These are phyloP conservation scores for Troilus luridus DNA, from an alignment of 2,888 invertebrate genomes.

Conservation along the genomic window DNA sequence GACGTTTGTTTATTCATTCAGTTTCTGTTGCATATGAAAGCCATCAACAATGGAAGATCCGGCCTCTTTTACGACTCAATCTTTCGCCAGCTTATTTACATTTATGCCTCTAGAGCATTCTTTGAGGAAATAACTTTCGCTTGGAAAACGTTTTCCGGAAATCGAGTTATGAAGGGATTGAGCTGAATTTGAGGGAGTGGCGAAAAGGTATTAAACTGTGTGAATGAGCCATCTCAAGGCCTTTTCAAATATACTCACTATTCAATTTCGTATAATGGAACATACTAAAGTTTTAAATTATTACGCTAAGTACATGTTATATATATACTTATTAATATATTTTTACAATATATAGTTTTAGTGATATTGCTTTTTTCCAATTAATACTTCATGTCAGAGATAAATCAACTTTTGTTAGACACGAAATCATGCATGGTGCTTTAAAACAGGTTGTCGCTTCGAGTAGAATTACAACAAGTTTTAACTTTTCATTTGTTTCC, in stretches of 20 bases:
- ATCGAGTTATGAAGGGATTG: neutral
- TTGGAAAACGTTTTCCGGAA: neutral
- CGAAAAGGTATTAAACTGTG: neutral
- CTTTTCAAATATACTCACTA: neutral
- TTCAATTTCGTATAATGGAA: neutral
- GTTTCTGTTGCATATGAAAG: conserved; percentile 6
- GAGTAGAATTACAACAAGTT: too few species aligned
- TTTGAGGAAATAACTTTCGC: conserved; percentile 7
- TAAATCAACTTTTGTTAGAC: too few species aligned
- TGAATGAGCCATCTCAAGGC: neutral
- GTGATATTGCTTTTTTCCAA: too few species aligned
- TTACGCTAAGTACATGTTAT: too few species aligned
- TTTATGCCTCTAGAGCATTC: neutral
- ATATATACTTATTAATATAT: too few species aligned
- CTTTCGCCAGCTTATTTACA: conserved; percentile 25
- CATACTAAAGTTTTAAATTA: neutral
- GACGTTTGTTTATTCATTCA: conserved; percentile 24
- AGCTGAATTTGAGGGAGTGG: neutral
- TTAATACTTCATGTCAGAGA: too few species aligned
- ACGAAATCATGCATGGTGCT: too few species aligned
- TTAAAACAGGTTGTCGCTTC: too few species aligned
- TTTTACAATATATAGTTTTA: too few species aligned
- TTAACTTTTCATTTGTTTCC: too few species aligned
- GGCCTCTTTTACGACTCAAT: neutral
- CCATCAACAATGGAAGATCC: conserved; percentile 8